phyloP scores from a whole-genome alignment of 37 sponge, comb jelly and placozoan genomes.

The Cladorhizidae sp. region DNA sequence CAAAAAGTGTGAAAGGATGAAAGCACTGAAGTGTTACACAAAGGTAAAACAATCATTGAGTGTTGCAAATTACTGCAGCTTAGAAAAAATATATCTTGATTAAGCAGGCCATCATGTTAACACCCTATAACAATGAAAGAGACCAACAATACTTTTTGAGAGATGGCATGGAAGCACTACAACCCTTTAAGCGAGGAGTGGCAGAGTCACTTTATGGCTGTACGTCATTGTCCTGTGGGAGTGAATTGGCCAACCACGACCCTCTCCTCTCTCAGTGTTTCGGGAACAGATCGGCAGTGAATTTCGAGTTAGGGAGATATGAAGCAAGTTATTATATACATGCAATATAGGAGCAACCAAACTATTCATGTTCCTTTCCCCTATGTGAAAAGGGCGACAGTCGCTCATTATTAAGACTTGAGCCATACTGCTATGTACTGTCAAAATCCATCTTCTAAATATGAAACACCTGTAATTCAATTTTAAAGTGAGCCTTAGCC shows the following conservation, averaged over 20 bases:
- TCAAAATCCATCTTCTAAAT: no score
- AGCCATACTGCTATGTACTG: no score
- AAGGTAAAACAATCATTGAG: neutral
- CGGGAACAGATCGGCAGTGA: slow-evolving; percentile 60
- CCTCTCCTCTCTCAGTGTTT: slow-evolving; percentile 38
- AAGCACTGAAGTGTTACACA: slow-evolving; percentile 27
- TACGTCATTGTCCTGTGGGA: neutral
- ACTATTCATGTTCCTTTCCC: no score
- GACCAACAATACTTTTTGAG: neutral
- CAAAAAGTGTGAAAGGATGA: neutral
- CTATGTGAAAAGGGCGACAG: no score
- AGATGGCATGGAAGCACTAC: neutral
- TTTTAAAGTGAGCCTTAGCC: no score
- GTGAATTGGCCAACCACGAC: neutral
- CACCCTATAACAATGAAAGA: slow-evolving; percentile 10
- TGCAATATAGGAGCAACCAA: no score
- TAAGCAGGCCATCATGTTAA: slow-evolving; percentile 13
- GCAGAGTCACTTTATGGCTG: neutral
- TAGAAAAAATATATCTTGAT: neutral
- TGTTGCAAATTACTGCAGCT: neutral
- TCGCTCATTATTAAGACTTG: no score
- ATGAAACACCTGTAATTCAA: no score
- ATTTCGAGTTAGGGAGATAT: slow-evolving; percentile 37
- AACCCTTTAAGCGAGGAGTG: neutral
- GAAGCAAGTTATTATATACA: slow-evolving; percentile 14